These are phyloP conservation scores for Ceuthmochares aereus DNA, from an alignment of 2,113 vertebrate species.

Conservation along the genomic window DNA sequence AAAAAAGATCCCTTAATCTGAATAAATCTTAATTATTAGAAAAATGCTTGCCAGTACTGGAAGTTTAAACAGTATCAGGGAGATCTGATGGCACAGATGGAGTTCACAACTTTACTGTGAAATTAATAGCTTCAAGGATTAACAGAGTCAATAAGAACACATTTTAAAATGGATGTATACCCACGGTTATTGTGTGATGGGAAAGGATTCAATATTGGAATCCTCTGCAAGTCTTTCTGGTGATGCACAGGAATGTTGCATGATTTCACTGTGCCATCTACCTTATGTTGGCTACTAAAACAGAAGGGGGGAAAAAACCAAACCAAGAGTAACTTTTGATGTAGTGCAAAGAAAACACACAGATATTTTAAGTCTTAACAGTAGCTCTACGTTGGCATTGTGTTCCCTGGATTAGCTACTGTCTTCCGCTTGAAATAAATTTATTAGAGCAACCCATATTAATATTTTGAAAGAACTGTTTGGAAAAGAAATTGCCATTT, in stretches of 20 bases:
- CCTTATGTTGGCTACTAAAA: not conserved
- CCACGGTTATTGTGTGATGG: not conserved
- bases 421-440: not conserved
- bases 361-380: not conserved
- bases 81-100: not conserved
- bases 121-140: not conserved
- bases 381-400: not conserved
- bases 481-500: not conserved
- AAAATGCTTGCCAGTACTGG: not conserved
- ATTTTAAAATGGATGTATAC: not conserved
- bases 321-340: not conserved
- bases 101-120: not conserved
- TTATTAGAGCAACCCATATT: not conserved
- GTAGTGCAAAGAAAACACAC: not conserved
- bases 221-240: not conserved
- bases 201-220: rapidly evolving
- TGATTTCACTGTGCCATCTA: not conserved
- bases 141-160: not conserved
- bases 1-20: not conserved
- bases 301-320: not conserved
- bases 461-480: not conserved
- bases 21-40: not conserved
- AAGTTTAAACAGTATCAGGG: not conserved
- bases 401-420: not conserved
- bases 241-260: not conserved